phyloP scores from a whole-genome alignment of 2,797 vertebrate species.

The Cyclopterus lumpus region DNA sequence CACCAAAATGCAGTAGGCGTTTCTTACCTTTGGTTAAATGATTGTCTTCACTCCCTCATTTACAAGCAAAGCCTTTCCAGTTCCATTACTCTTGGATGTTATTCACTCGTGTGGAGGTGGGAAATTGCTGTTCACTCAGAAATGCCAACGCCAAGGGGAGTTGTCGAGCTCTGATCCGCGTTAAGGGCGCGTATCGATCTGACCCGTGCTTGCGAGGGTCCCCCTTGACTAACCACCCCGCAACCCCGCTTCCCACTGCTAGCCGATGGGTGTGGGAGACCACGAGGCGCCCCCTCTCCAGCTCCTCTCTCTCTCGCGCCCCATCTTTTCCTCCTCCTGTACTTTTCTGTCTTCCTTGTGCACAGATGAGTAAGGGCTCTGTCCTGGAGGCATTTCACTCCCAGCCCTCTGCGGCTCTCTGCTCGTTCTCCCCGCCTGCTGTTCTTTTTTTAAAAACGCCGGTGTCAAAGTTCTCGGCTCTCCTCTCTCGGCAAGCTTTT shows the following conservation, averaged over 20 bases:
- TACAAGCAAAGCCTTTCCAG: conserved; percentile 48
- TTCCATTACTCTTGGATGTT: conserved; percentile 66
- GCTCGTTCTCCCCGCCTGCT: conserved; percentile 47
- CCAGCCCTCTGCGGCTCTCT: conserved; percentile 49
- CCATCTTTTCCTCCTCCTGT: conserved; percentile 42
- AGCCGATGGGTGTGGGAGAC: conserved; percentile 70
- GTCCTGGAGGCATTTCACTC: conserved; percentile 75
- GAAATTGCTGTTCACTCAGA: conserved; percentile 76
- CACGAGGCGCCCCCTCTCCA: conserved; percentile 60
- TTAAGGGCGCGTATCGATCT: conserved; percentile 73
- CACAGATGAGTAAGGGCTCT: conserved; percentile 68
- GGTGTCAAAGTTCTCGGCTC: conserved; percentile 69
- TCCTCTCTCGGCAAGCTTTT: conserved; percentile 62
- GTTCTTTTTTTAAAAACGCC: conserved; percentile 68
- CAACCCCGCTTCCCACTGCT: conserved; percentile 67
- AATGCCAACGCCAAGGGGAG: conserved; percentile 77
- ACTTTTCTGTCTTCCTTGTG: conserved; percentile 58
- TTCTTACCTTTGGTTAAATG: conserved; percentile 39
- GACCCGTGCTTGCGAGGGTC: conserved; percentile 65
- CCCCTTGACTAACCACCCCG: conserved; percentile 64
- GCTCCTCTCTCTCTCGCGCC: conserved; percentile 63
- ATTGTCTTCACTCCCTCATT: conserved; percentile 48
- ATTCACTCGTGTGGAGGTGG: conserved; percentile 74
- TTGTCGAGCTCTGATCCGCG: conserved; percentile 78
- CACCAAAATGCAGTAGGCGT: neutral